Percentiles rank a stretch among this genome's conserved stretches.
phyloP scores from a whole-genome alignment of 2,113 vertebrate genomes.

The Laticauda colubrina region DNA sequence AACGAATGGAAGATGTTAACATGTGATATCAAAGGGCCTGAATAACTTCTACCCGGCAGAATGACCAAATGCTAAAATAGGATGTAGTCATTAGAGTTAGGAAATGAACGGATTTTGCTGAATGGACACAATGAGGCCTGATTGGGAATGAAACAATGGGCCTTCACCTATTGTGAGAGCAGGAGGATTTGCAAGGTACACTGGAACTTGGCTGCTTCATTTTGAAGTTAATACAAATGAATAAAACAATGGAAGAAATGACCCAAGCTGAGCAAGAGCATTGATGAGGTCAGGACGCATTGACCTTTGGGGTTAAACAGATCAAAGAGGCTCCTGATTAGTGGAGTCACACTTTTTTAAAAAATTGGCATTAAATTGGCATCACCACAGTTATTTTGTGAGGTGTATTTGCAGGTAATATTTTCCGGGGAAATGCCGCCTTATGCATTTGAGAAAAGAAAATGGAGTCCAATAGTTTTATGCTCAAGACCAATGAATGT shows the following conservation, averaged over 20 bases:
- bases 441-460: slow-evolving; percentile 53
- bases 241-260: slow-evolving; percentile 73
- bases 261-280: slow-evolving; percentile 68
- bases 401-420: slow-evolving; percentile 64
- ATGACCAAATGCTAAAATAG: slow-evolving; percentile 75
- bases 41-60: slow-evolving; percentile 63
- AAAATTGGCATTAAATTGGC: slow-evolving; percentile 71
- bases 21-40: slow-evolving; percentile 72
- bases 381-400: slow-evolving; percentile 49
- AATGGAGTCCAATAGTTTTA: neutral
- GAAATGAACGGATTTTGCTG: slow-evolving; percentile 73
- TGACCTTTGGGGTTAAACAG: slow-evolving; percentile 78
- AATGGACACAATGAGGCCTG: slow-evolving; percentile 66
- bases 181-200: slow-evolving; percentile 73
- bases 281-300: slow-evolving; percentile 69
- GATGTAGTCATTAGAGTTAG: slow-evolving; percentile 73
- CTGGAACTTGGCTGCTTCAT: slow-evolving; percentile 66
- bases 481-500: slow-evolving; percentile 11
- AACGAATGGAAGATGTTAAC: slow-evolving; percentile 56
- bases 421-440: slow-evolving; percentile 28
- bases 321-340: slow-evolving; percentile 75
- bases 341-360: slow-evolving; percentile 54
- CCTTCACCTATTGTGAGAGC: slow-evolving; percentile 67
- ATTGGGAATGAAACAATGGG: slow-evolving; percentile 68
- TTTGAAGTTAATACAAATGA: slow-evolving; percentile 77